phyloP scores from a whole-genome alignment of 30 jellyfish, hydroid and myxozoan species.

The Cassiopea andromeda region DNA sequence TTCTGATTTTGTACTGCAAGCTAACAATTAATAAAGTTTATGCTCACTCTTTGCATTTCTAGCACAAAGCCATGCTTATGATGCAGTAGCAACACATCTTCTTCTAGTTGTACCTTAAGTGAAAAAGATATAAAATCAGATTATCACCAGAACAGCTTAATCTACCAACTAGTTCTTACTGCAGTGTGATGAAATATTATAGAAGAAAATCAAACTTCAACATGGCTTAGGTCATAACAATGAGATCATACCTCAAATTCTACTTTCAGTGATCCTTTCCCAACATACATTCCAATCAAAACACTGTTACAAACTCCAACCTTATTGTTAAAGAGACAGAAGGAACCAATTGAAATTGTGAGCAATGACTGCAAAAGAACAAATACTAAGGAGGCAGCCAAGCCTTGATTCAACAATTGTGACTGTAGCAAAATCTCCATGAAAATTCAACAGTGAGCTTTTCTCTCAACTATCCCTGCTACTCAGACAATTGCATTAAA shows the following conservation, averaged over 20 bases:
- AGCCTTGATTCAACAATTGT: too few relatives aligned
- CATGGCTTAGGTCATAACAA: too few relatives aligned
- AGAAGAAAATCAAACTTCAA: too few relatives aligned
- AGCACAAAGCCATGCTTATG: background rate
- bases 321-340: background rate
- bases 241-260: background rate
- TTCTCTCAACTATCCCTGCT: too few relatives aligned
- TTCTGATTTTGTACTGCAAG: background rate
- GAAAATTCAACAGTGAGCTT: too few relatives aligned
- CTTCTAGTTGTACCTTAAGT: background rate
- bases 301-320: background rate
- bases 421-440: too few relatives aligned
- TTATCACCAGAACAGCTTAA: background rate
- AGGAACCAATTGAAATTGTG: background rate
- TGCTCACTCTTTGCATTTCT: background rate
- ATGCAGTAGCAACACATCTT: background rate
- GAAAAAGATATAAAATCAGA: background rate
- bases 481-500: too few relatives aligned
- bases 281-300: background rate
- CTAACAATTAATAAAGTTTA: background rate
- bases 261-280: background rate
- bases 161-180: too few relatives aligned
- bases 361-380: background rate
- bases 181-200: too few relatives aligned
- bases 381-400: too few relatives aligned